Evolutionary conservation across 2,888 invertebrate genomes (phyloP).

Genomic region (Cantharis nigra): DNA sequence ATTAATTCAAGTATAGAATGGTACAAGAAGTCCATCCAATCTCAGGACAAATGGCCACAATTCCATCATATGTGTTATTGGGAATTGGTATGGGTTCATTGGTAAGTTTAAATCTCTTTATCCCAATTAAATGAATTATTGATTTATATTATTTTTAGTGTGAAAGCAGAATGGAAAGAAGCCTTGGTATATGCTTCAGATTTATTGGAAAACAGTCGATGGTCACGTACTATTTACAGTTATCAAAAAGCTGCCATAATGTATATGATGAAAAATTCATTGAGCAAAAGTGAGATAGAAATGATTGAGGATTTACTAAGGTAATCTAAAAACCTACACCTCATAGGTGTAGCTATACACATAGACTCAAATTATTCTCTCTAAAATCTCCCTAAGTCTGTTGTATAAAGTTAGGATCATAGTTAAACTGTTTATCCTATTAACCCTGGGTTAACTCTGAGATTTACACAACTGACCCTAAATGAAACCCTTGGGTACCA

Average conservation of each 20-base stretch:
- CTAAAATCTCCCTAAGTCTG: no score
- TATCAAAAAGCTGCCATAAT: slow-evolving; percentile 88
- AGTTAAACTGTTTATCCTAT: no score
- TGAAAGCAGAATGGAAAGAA: slow-evolving; percentile 76
- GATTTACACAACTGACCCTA: no score
- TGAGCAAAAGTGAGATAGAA: slow-evolving; percentile 58
- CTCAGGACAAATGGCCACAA: slow-evolving; percentile 85
- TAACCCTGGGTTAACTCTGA: no score
- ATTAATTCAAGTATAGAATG: slow-evolving; percentile 71
- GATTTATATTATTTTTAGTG: slow-evolving; percentile 52
- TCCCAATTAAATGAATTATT: not conserved
- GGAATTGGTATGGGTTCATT: slow-evolving; percentile 91
- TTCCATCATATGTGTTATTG: slow-evolving; percentile 93
- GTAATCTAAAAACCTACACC: slow-evolving; percentile 53
- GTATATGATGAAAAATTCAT: slow-evolving; percentile 68
- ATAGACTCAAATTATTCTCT: no score
- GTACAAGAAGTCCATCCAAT: slow-evolving; percentile 81
- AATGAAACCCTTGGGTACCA: no score
- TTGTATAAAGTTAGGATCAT: no score
- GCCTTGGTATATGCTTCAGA: slow-evolving; percentile 73
- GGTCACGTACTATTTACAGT: slow-evolving; percentile 91
- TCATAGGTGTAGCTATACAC: no score
- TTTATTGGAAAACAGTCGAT: slow-evolving; percentile 78
- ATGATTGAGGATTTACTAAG: slow-evolving; percentile 70
- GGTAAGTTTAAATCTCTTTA: slow-evolving; percentile 59